Evolutionary conservation across 2,797 vertebrate species (phyloP).

Genomic region (Falco cherrug): DNA sequence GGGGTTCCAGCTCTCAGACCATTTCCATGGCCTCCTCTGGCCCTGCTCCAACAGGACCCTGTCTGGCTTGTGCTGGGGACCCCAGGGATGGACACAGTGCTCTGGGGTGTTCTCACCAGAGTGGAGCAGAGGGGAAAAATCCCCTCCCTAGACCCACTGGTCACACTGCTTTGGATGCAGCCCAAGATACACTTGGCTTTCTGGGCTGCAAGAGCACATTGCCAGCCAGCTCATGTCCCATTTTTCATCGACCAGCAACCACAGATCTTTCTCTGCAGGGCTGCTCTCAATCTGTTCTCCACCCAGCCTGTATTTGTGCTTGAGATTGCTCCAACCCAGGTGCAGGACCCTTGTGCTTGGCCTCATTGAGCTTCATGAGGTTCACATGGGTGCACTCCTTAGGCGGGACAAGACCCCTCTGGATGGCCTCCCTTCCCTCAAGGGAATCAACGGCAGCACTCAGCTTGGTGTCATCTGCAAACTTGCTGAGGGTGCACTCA

Average conservation of each 20-base stretch:
- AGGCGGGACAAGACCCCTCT: no score
- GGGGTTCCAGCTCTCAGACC: no score
- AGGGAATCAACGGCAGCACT: background rate
- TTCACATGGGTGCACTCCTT: background rate
- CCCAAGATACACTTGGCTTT: accelerated
- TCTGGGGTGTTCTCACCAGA: background rate
- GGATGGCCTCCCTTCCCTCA: background rate
- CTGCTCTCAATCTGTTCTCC: no score
- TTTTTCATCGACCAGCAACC: background rate
- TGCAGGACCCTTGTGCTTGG: background rate
- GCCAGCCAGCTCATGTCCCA: accelerated
- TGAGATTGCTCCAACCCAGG: accelerated
- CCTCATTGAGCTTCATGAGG: background rate
- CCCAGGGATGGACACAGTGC: background rate
- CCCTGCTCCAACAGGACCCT: background rate
- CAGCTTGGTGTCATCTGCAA: background rate
- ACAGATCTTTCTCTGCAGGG: background rate
- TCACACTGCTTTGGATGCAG: background rate
- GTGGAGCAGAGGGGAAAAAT: accelerated
- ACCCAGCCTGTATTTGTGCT: no score
- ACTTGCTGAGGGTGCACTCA: background rate
- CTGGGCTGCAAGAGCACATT: accelerated
- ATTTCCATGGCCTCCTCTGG: no score
- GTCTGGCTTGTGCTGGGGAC: background rate
- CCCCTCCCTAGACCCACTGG: accelerated